Conservation (phyloP, 2,888 invertebrate species). For the Apotomis turbidana region DNA sequence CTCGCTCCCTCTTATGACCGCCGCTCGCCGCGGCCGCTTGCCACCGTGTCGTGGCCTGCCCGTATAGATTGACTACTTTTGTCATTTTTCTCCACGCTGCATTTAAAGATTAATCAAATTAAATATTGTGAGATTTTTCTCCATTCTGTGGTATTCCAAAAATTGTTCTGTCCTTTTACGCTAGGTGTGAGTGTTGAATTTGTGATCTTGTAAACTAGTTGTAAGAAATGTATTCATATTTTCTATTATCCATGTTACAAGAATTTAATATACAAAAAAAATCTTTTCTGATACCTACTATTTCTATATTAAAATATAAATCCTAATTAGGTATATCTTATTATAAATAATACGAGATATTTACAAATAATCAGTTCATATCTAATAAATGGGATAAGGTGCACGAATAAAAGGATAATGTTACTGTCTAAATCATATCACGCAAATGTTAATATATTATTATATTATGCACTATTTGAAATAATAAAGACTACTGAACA, state of each 20-base stretch:
- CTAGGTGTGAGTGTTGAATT: conserved; percentile 69
- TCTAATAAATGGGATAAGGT: conserved; percentile 64
- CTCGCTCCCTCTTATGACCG: too few relatives aligned
- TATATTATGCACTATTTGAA: conserved; percentile 71
- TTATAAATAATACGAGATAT: conserved; percentile 65
- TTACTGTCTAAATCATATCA: conserved; percentile 71
- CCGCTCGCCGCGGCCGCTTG: too few relatives aligned
- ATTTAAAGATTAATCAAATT: conserved; percentile 24
- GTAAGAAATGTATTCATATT: conserved; percentile 81
- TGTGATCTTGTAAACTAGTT: conserved; percentile 74
- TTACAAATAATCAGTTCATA: conserved; percentile 65
- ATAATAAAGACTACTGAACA: conserved; percentile 60
- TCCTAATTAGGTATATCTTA: conserved; percentile 51
- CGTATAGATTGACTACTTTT: background rate
- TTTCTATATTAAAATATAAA: conserved; percentile 62
- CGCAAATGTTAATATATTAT: conserved; percentile 54
- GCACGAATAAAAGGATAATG: conserved; percentile 60
- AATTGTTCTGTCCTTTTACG: conserved; percentile 47
- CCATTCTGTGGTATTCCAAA: conserved; percentile 44
- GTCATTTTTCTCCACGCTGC: background rate
- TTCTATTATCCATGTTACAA: conserved; percentile 75
- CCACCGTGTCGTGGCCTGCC: too few relatives aligned
- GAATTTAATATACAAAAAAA: conserved; percentile 69
- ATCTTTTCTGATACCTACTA: conserved; percentile 69
- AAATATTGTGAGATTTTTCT: conserved; percentile 38